Percentiles rank a stretch among this genome's conserved stretches.
Evolutionary conservation across 1,140 invertebrate genomes (phyloP).

Genomic region (Contarinia nasturtii): DNA sequence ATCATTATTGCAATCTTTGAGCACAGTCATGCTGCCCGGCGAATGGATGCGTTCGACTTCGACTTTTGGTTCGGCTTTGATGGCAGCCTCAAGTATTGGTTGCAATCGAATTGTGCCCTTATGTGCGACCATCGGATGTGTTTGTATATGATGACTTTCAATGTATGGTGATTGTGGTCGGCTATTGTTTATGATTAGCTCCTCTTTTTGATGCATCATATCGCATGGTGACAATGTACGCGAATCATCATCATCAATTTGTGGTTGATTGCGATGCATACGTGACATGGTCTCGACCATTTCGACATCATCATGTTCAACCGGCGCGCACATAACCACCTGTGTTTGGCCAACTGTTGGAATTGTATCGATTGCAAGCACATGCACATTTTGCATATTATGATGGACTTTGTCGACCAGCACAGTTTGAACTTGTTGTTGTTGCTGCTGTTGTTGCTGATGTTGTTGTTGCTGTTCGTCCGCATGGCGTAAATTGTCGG

Average conservation of each 20-base stretch:
- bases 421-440: too few species aligned
- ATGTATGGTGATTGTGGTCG: background rate
- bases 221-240: constrained; percentile 8
- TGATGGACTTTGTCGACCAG: background rate
- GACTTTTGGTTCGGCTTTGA: constrained; percentile 69
- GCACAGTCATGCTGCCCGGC: constrained; percentile 11
- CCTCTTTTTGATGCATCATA: constrained; percentile 6
- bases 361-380: constrained; percentile 1
- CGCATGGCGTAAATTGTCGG: constrained; percentile 25
- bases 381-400: background rate
- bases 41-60: constrained; percentile 43
- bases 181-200: background rate
- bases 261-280: background rate
- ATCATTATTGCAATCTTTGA: constrained; percentile 12
- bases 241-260: constrained; percentile 15
- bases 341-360: constrained; percentile 18
- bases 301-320: constrained; percentile 14
- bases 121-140: constrained; percentile 8
- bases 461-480: background rate
- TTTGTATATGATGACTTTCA: background rate
- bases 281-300: constrained; percentile 2
- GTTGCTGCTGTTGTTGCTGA: too few species aligned
- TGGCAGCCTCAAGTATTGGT: constrained; percentile 60
- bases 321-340: constrained; percentile 21
- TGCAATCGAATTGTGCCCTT: constrained; percentile 27